phyloP scores from a whole-genome alignment of 2,888 invertebrate genomes.

The Rhagonycha lutea region DNA sequence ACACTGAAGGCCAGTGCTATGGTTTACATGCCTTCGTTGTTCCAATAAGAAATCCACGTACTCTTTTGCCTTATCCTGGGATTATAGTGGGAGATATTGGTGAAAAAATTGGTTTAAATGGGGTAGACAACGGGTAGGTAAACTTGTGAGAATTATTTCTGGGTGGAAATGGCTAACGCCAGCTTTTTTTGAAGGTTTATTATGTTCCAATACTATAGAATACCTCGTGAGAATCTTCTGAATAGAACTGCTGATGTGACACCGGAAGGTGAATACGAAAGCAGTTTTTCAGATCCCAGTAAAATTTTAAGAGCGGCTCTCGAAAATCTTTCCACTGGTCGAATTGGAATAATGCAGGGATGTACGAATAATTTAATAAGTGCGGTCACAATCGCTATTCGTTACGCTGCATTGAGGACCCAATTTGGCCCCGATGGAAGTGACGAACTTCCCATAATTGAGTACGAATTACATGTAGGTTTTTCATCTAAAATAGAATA shows the following conservation, averaged over 20 bases:
- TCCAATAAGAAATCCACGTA: slow-evolving; percentile 79
- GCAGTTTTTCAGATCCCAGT: slow-evolving; percentile 87
- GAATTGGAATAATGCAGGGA: slow-evolving; percentile 74
- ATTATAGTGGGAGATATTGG: slow-evolving; percentile 93
- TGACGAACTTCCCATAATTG: slow-evolving; percentile 76
- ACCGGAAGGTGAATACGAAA: slow-evolving; percentile 83
- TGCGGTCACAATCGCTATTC: slow-evolving; percentile 74
- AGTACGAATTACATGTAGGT: slow-evolving; percentile 81
- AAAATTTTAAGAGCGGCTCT: slow-evolving; percentile 83
- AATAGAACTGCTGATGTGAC: slow-evolving; percentile 90
- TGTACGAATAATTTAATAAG: slow-evolving; percentile 70
- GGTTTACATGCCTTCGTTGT: slow-evolving; percentile 91
- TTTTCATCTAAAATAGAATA: background rate
- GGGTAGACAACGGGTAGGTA: slow-evolving; percentile 89
- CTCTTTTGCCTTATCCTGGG: slow-evolving; percentile 78
- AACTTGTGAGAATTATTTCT: slow-evolving; percentile 33
- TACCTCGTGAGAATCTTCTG: slow-evolving; percentile 82
- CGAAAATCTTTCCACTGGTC: slow-evolving; percentile 84
- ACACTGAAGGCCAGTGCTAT: slow-evolving; percentile 77
- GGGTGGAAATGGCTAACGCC: background rate
- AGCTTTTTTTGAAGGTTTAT: slow-evolving; percentile 66
- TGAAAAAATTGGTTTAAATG: slow-evolving; percentile 88
- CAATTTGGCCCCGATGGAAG: slow-evolving; percentile 67
- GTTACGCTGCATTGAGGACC: slow-evolving; percentile 78
- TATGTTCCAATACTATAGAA: slow-evolving; percentile 84